A percentile compares a stretch with the other conserved stretches of the same genome.
Evolutionary conservation across 30 jellyfish, hydroid and myxozoan species (phyloP).

Genomic region (Hydractinia echinata): DNA sequence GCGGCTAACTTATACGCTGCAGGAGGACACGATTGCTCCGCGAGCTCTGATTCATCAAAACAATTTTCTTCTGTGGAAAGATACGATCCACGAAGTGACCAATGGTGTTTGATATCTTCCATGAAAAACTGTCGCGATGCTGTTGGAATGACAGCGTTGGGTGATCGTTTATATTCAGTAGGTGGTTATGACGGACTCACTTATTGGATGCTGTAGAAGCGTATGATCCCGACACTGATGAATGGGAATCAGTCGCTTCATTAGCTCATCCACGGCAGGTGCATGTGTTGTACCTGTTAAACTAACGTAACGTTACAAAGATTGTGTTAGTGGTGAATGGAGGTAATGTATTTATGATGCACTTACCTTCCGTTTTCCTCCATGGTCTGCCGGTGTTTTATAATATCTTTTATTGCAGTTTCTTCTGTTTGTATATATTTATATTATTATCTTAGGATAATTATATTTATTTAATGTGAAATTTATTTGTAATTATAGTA

Average conservation of each 20-base stretch:
- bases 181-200: constrained; percentile 95
- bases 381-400: no score
- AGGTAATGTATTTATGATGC: no score
- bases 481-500: no score
- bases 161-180: constrained; percentile 81
- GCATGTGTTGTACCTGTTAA: constrained; percentile 91
- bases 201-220: constrained; percentile 94
- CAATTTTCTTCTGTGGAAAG: constrained; percentile 88
- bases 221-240: constrained; percentile 81
- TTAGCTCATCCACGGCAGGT: constrained; percentile 87
- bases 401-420: no score
- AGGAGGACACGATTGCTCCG: constrained; percentile 95
- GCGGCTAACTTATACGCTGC: constrained; percentile 87
- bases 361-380: no score
- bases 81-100: constrained; percentile 84
- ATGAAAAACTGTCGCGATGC: constrained; percentile 95
- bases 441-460: no score
- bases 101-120: constrained; percentile 83
- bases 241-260: constrained; percentile 83
- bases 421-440: no score
- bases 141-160: constrained; percentile 91
- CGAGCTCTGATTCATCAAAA: constrained; percentile 70
- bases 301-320: constrained; percentile 2
- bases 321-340: background rate
- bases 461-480: no score